These are phyloP conservation scores for Drosophila flavopinicola DNA, from an alignment of 2,888 invertebrate species.

Conservation along the genomic window DNA sequence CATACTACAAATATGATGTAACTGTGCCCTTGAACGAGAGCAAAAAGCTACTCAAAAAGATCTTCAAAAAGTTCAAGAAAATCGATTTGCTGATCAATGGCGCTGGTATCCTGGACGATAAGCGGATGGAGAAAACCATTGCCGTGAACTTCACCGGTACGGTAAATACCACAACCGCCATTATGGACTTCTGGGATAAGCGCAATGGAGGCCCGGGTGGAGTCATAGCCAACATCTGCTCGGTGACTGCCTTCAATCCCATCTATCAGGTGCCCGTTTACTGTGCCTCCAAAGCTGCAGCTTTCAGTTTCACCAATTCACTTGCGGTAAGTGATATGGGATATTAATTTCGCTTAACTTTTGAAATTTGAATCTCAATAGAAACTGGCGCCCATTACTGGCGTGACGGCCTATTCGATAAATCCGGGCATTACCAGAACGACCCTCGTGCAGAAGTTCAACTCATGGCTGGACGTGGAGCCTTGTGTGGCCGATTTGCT, in stretches of 20 bases:
- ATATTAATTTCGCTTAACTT: too few species aligned
- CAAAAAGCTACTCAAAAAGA: slow-evolving; percentile 60
- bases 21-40: slow-evolving; percentile 62
- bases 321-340: slow-evolving; percentile 72
- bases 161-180: slow-evolving; percentile 77
- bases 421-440: slow-evolving; percentile 73
- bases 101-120: slow-evolving; percentile 69
- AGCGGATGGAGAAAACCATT: slow-evolving; percentile 67
- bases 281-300: slow-evolving; percentile 83
- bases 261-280: slow-evolving; percentile 79
- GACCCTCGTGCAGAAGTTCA: slow-evolving; percentile 55
- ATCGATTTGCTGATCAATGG: slow-evolving; percentile 77
- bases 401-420: slow-evolving; percentile 67
- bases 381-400: slow-evolving; percentile 61
- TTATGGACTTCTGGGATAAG: slow-evolving; percentile 83
- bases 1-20: slow-evolving; percentile 68
- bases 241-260: slow-evolving; percentile 78
- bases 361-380: neutral
- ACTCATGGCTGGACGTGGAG: slow-evolving; percentile 67
- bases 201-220: slow-evolving; percentile 83
- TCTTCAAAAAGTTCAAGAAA: slow-evolving; percentile 52
- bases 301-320: slow-evolving; percentile 82
- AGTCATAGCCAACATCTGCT: slow-evolving; percentile 82
- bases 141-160: slow-evolving; percentile 69
- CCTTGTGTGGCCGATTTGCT: slow-evolving; percentile 52